Evolutionary conservation across 2,797 vertebrate genomes (phyloP).

Genomic region (Alfaro cultratus): DNA sequence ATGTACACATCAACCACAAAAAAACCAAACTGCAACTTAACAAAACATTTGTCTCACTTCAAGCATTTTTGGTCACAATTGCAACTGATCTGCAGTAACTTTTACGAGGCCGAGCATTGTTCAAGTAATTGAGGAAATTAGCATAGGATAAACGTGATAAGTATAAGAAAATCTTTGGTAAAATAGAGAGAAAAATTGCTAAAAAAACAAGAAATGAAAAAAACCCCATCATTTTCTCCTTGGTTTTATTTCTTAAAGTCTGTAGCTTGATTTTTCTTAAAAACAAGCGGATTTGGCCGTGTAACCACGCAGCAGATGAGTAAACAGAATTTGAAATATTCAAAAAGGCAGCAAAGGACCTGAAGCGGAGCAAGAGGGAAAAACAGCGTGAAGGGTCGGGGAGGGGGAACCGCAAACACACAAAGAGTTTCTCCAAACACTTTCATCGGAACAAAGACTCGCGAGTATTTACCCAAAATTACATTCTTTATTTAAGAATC

Average conservation of each 20-base stretch:
- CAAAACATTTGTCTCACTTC: background rate
- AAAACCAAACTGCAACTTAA: background rate
- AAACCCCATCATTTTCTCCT: background rate
- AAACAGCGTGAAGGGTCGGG: slow-evolving; percentile 3
- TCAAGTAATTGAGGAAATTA: background rate
- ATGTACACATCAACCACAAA: background rate
- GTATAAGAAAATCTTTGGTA: background rate
- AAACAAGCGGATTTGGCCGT: slow-evolving; percentile 33
- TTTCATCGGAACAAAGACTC: slow-evolving; percentile 10
- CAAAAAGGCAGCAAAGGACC: slow-evolving; percentile 25
- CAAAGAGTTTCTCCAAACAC: slow-evolving; percentile 24
- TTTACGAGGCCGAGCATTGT: background rate
- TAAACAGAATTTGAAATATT: slow-evolving; percentile 47
- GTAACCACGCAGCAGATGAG: slow-evolving; percentile 28
- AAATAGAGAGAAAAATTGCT: background rate
- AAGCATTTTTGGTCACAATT: background rate
- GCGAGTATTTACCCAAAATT: slow-evolving; percentile 6
- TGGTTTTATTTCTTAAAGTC: background rate
- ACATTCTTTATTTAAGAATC: slow-evolving; percentile 19
- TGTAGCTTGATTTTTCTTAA: slow-evolving; percentile 36
- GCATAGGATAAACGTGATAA: background rate
- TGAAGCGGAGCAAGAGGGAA: slow-evolving; percentile 5
- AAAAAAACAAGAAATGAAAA: background rate
- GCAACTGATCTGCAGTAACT: background rate
- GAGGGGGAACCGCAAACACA: slow-evolving; percentile 23